Conservation (phyloP, 2,888 invertebrate species). For the Leuctra nigra region DNA sequence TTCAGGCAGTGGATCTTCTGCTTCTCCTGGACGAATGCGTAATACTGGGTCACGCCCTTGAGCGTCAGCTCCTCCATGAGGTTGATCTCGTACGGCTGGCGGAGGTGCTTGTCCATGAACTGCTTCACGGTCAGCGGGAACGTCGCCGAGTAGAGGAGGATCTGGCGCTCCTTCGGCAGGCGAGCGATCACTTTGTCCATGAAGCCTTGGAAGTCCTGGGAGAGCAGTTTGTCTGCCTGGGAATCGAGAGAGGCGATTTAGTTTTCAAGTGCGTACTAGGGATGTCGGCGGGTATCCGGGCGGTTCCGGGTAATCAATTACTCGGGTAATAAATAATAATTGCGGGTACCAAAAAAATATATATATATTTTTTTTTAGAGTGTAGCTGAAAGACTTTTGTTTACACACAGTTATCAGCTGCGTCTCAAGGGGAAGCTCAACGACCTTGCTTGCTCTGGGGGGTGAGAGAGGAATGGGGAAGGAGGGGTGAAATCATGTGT, state of each 20-base stretch:
- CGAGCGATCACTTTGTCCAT: slow-evolving; percentile 91
- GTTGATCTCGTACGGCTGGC: slow-evolving; percentile 97
- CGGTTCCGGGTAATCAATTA: too few relatives aligned
- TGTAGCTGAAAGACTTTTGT: not conserved
- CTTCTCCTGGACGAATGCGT: slow-evolving; percentile 99
- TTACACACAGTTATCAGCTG: too few relatives aligned
- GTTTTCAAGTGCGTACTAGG: too few relatives aligned
- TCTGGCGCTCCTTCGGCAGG: slow-evolving; percentile 92
- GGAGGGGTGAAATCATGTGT: too few relatives aligned
- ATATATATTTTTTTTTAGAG: not conserved
- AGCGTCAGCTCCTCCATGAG: slow-evolving; percentile 99
- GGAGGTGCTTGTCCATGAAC: slow-evolving; percentile 96
- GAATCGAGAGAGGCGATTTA: slow-evolving; percentile 27
- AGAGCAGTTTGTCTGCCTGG: slow-evolving; percentile 91
- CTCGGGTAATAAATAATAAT: too few relatives aligned
- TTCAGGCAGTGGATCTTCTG: slow-evolving; percentile 99
- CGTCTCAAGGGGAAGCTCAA: too few relatives aligned
- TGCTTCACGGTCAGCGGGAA: slow-evolving; percentile 97
- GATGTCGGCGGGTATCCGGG: too few relatives aligned
- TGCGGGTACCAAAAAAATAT: too few relatives aligned
- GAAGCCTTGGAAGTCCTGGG: slow-evolving; percentile 99
- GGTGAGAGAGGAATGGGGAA: too few relatives aligned
- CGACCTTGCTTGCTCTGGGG: too few relatives aligned
- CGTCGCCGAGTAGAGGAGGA: slow-evolving; percentile 96
- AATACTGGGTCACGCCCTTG: slow-evolving; percentile 98